Evolutionary conservation across 2,888 invertebrate genomes (phyloP).

Genomic region (Willowsia nigromaculata): DNA sequence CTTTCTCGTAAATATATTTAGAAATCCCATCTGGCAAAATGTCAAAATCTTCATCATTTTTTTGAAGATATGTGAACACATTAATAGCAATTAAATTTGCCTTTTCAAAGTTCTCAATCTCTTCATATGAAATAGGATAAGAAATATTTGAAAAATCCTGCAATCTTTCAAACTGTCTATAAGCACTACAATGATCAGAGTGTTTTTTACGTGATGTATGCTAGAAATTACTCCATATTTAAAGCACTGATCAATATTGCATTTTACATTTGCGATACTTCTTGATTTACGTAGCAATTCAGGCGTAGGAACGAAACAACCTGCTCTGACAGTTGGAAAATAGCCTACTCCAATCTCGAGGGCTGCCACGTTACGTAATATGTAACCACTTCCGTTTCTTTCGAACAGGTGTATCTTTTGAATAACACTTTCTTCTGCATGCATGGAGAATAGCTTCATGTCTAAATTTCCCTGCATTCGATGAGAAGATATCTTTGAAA

Average conservation of each 20-base stretch:
- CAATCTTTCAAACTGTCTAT: not conserved
- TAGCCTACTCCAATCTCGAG: not conserved
- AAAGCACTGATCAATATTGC: not conserved
- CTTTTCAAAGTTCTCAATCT: not conserved
- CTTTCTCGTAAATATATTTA: not conserved
- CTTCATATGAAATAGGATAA: not conserved
- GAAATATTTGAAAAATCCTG: slow-evolving; percentile 21
- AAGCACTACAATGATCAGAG: not conserved
- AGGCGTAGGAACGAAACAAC: not conserved
- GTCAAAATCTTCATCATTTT: not conserved
- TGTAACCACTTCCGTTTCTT: no score
- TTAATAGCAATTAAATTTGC: slow-evolving; percentile 7
- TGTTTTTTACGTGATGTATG: not conserved
- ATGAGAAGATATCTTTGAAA: no score
- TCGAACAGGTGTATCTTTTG: no score
- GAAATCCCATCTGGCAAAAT: slow-evolving; percentile 33
- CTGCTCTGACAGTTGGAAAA: not conserved
- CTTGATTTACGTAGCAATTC: not conserved
- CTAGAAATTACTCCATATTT: slow-evolving; percentile 10
- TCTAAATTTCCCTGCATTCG: no score
- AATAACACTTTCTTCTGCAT: no score
- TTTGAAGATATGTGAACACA: not conserved
- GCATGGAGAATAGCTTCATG: no score
- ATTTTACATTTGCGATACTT: not conserved
- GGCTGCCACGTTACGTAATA: no score